Percentiles rank a stretch among this genome's conserved stretches.
These are phyloP conservation scores for Acanthococcus lagerstroemiae DNA, from an alignment of 2,888 invertebrate species.

Conservation along the genomic window DNA sequence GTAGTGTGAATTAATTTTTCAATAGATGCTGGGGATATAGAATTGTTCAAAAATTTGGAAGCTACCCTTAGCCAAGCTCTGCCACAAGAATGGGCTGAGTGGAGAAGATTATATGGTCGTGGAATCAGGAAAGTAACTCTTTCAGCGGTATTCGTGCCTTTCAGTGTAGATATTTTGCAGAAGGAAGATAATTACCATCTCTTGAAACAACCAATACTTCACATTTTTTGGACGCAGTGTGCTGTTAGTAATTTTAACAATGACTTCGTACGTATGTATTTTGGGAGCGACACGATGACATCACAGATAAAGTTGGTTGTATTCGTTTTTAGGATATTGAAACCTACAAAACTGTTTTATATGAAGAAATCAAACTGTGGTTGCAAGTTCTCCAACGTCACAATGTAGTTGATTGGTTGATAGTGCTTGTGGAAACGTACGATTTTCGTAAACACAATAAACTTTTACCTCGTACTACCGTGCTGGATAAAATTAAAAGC, in stretches of 20 bases:
- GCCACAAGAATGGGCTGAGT: constrained; percentile 80
- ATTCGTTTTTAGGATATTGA: constrained; percentile 67
- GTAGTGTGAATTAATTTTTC: constrained; percentile 35
- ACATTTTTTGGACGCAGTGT: constrained; percentile 92
- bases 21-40: constrained; percentile 72
- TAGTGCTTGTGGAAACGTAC: constrained; percentile 82
- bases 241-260: constrained; percentile 52
- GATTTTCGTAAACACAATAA: constrained; percentile 87
- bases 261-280: background rate
- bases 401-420: constrained; percentile 83
- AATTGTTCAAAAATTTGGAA: constrained; percentile 72
- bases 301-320: background rate
- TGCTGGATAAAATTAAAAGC: constrained; percentile 84
- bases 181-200: constrained; percentile 61
- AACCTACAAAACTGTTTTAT: constrained; percentile 72
- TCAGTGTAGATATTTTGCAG: constrained; percentile 62
- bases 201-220: constrained; percentile 79
- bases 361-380: constrained; percentile 85
- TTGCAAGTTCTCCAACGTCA: constrained; percentile 62
- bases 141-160: constrained; percentile 70
- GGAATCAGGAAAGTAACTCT: constrained; percentile 74
- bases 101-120: constrained; percentile 81
- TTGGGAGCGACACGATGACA: background rate
- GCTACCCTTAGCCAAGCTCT: constrained; percentile 65
- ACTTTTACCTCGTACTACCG: constrained; percentile 80